Conservation (phyloP, 2,797 vertebrate species). For the Morus bassanus region DNA sequence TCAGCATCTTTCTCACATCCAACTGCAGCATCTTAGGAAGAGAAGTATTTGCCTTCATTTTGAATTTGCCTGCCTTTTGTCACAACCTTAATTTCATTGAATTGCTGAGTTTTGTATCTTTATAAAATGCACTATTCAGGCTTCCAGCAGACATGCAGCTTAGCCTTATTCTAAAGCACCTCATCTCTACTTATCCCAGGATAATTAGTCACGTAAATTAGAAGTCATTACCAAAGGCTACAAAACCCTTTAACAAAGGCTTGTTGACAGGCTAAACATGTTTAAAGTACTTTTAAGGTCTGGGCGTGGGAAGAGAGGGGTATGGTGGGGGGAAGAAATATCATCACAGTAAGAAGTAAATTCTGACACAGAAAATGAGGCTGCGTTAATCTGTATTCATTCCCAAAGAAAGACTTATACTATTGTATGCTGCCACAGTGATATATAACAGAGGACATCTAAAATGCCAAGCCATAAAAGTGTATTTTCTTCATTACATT, state of each 20-base stretch:
- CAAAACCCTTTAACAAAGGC: slow-evolving; percentile 67
- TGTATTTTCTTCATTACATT: slow-evolving; percentile 72
- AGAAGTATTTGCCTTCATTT: slow-evolving; percentile 25
- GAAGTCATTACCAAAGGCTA: slow-evolving; percentile 78
- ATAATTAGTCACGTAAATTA: slow-evolving; percentile 80
- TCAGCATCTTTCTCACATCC: neutral
- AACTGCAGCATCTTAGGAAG: neutral
- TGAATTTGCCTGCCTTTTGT: slow-evolving; percentile 37
- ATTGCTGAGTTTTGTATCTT: neutral
- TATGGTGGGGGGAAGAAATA: slow-evolving; percentile 11
- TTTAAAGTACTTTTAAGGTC: slow-evolving; percentile 79
- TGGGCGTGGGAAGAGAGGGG: slow-evolving; percentile 8
- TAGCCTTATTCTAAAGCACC: slow-evolving; percentile 55
- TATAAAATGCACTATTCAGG: slow-evolving; percentile 14
- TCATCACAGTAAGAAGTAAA: slow-evolving; percentile 81
- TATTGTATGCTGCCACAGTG: slow-evolving; percentile 50
- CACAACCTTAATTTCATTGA: slow-evolving; percentile 8
- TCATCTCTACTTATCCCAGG: slow-evolving; percentile 67
- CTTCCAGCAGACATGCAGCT: slow-evolving; percentile 51
- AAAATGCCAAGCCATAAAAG: slow-evolving; percentile 68
- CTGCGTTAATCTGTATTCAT: slow-evolving; percentile 84
- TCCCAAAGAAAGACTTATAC: slow-evolving; percentile 38
- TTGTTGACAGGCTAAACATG: slow-evolving; percentile 75
- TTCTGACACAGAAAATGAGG: slow-evolving; percentile 82
- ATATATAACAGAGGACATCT: slow-evolving; percentile 66